Percentiles rank a stretch among this genome's conserved stretches.
Evolutionary conservation across 2,797 vertebrate genomes (phyloP).

Genomic region (Anguilla megastoma): DNA sequence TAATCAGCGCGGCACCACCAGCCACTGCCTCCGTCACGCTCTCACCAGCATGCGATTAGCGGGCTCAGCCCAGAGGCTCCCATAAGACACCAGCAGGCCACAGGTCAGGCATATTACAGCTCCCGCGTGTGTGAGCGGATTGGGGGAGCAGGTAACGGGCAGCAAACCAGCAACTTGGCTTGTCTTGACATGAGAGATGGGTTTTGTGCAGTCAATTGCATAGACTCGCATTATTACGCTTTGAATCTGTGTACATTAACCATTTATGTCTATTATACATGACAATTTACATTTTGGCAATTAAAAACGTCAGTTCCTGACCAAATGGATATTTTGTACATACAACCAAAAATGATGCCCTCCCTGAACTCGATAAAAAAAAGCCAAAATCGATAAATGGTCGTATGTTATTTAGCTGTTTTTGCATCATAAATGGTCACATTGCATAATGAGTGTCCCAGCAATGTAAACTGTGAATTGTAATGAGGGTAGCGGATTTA

Average conservation of each 20-base stretch:
- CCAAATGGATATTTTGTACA: background rate
- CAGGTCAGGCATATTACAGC: background rate
- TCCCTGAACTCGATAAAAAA: background rate
- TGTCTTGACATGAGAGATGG: too few relatives aligned
- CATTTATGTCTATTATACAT: background rate
- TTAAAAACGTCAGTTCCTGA: background rate
- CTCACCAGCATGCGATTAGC: background rate
- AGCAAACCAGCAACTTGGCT: too few relatives aligned
- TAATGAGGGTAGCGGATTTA: background rate
- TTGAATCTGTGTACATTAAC: background rate
- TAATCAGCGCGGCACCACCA: constrained; percentile 14
- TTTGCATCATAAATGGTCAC: background rate
- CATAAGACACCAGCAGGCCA: background rate
- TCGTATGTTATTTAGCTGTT: background rate
- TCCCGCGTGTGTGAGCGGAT: background rate
- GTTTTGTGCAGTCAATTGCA: too few relatives aligned
- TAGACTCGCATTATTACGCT: background rate
- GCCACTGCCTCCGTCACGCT: background rate
- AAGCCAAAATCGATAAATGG: background rate
- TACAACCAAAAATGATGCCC: background rate
- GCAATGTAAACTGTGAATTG: background rate
- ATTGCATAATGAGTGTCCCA: background rate
- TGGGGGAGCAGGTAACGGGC: too few relatives aligned
- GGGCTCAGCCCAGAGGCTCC: background rate
- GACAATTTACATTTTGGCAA: background rate